A percentile compares a stretch with the other conserved stretches of the same genome.
Conservation (phyloP, 2,888 invertebrate genomes). For the Trichogramma evanescens region DNA sequence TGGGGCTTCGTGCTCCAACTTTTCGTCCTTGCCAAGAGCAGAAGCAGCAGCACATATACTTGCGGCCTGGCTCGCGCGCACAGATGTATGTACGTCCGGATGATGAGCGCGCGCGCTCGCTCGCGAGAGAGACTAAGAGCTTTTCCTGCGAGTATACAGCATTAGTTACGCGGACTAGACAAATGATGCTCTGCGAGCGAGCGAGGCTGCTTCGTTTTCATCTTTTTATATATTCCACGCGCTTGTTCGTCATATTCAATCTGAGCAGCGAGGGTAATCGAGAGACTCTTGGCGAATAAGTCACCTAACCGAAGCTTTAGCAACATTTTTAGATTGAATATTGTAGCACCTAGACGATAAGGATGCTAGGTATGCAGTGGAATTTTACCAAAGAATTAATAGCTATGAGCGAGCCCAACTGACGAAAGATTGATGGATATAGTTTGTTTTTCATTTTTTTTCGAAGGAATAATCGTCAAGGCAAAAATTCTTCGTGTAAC, state of each 20-base stretch:
- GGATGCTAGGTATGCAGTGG: neutral
- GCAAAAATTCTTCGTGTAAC: no score
- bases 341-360: no score
- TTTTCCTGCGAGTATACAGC: no score
- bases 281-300: neutral
- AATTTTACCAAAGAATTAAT: neutral
- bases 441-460: neutral
- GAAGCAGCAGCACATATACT: neutral
- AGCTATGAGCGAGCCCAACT: neutral
- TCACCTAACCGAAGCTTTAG: no score
- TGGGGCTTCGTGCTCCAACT: conserved; percentile 21
- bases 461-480: no score
- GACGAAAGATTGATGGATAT: conserved; percentile 16
- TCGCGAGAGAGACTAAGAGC: no score
- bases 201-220: no score
- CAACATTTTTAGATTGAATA: no score
- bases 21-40: neutral
- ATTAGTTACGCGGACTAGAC: no score
- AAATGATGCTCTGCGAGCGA: no score
- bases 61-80: neutral
- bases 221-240: conserved; percentile 2
- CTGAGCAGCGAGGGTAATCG: neutral
- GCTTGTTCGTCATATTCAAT: conserved; percentile 11
- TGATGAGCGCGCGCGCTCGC: neutral
- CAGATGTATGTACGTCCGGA: neutral